phyloP scores from a whole-genome alignment of 2,888 invertebrate genomes.

The Empis stercorea region DNA sequence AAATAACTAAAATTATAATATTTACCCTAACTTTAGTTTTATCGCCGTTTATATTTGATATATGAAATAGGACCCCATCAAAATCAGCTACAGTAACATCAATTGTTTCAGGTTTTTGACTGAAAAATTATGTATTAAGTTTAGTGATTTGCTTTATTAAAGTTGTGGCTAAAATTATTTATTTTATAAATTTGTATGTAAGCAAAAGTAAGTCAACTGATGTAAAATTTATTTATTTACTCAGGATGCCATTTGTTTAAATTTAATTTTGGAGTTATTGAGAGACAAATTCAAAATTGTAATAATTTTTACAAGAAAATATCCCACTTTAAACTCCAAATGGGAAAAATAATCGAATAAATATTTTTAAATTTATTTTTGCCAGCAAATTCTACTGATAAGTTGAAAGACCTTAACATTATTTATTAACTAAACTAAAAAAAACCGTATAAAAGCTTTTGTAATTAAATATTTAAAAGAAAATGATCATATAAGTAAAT shows the following conservation, averaged over 20 bases:
- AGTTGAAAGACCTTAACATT: too few relatives aligned
- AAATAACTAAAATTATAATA: constrained; percentile 12
- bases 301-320: too few relatives aligned
- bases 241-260: neutral
- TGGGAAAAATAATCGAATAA: too few relatives aligned
- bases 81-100: constrained; percentile 94
- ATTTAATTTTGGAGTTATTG: neutral
- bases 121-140: constrained; percentile 35
- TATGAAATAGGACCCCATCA: constrained; percentile 96
- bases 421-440: too few relatives aligned
- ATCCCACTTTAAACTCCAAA: too few relatives aligned
- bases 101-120: constrained; percentile 88
- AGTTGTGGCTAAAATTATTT: neutral
- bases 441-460: too few relatives aligned
- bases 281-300: too few relatives aligned
- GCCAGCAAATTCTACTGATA: too few relatives aligned
- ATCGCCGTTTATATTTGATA: constrained; percentile 93
- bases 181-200: neutral
- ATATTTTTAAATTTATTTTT: too few relatives aligned
- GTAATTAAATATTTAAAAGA: too few relatives aligned
- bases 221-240: neutral
- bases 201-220: neutral
- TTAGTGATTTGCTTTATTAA: neutral
- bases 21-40: constrained; percentile 95
- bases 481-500: too few relatives aligned